These are phyloP conservation scores for Orius insidiosus DNA, from an alignment of 1,140 invertebrate genomes.

Conservation along the genomic window DNA sequence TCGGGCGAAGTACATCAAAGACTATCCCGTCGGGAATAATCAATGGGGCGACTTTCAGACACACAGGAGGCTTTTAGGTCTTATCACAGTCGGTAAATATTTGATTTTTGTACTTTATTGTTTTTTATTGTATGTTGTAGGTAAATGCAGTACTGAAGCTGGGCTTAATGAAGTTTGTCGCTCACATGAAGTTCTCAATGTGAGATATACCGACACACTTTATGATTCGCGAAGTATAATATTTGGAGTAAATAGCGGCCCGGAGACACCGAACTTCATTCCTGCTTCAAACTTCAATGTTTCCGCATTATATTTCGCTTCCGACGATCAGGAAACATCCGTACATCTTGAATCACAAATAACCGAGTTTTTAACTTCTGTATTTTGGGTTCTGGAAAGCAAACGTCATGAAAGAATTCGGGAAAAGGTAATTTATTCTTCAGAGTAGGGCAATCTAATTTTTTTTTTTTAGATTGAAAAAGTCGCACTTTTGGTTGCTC, in stretches of 20 bases:
- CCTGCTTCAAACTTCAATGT: constrained; percentile 74
- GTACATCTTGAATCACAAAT: constrained; percentile 48
- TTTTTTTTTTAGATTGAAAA: constrained; percentile 55
- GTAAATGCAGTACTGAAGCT: constrained; percentile 61
- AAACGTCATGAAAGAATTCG: constrained; percentile 60
- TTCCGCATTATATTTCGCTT: constrained; percentile 56
- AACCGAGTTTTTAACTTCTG: constrained; percentile 58
- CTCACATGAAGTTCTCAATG: constrained; percentile 74
- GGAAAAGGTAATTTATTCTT: constrained; percentile 20
- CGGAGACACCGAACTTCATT: constrained; percentile 29
- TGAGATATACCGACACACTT: constrained; percentile 77
- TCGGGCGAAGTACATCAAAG: constrained; percentile 62
- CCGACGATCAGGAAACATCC: constrained; percentile 41
- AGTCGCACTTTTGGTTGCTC: constrained; percentile 65
- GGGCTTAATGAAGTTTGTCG: constrained; percentile 79
- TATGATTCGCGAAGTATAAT: constrained; percentile 82
- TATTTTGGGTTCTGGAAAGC: constrained; percentile 86
- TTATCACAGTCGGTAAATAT: constrained; percentile 61
- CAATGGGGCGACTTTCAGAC: constrained; percentile 97
- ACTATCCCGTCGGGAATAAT: constrained; percentile 85
- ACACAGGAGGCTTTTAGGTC: constrained; percentile 70
- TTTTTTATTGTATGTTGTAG: constrained; percentile 24
- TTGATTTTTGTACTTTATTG: neutral
- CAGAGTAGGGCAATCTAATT: too few relatives aligned
- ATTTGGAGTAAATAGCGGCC: constrained; percentile 46